Evolutionary conservation across 2,113 vertebrate species (phyloP).

Genomic region (Notarius quadriscutis): DNA sequence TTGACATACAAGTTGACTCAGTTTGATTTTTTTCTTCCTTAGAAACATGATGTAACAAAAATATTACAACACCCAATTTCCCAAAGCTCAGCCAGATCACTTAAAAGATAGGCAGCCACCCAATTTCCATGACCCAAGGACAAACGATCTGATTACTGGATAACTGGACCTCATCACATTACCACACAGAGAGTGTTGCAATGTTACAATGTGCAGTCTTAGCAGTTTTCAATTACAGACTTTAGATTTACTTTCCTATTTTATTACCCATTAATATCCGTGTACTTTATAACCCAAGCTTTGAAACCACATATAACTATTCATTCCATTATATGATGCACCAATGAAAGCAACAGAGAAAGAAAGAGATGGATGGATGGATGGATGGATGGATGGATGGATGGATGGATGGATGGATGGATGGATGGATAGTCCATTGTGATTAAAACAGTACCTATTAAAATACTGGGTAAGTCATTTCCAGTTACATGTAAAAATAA

Average conservation of each 20-base stretch:
- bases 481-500: constrained; percentile 8
- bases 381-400: background rate
- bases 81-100: constrained; percentile 23
- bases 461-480: constrained; percentile 5
- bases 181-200: constrained; percentile 6
- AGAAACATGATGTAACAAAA: background rate
- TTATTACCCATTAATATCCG: background rate
- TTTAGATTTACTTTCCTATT: background rate
- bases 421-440: background rate
- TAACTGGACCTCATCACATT: constrained; percentile 35
- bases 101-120: constrained; percentile 28
- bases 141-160: constrained; percentile 44
- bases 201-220: background rate
- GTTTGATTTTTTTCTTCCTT: background rate
- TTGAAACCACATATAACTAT: background rate
- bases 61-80: constrained; percentile 25
- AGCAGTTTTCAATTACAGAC: background rate
- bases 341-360: background rate
- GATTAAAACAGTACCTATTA: background rate
- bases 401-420: too few species aligned
- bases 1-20: background rate
- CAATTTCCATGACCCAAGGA: constrained; percentile 44
- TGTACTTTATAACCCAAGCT: background rate
- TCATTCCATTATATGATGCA: background rate
- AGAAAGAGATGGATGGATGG: background rate